Conservation (phyloP, 1,140 invertebrate species). For the Coptotermes formosanus region DNA sequence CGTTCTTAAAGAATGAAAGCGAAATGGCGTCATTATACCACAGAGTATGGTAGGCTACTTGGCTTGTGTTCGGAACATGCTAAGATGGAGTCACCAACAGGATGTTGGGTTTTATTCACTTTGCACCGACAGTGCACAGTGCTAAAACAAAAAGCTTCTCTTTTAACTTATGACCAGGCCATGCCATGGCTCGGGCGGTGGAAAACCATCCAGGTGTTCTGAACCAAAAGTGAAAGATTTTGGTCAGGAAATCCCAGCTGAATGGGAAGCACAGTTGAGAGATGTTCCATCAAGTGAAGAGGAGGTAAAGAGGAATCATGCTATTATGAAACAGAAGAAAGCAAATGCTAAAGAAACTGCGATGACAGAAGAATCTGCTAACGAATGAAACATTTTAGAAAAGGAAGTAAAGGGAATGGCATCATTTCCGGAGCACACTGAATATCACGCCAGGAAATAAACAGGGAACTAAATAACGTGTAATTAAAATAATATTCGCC, state of each 20-base stretch:
- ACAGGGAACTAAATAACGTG: constrained; percentile 13
- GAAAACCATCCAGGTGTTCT: constrained; percentile 67
- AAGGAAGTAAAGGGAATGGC: constrained; percentile 30
- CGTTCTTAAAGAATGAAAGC: too few species aligned
- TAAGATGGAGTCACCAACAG: too few species aligned
- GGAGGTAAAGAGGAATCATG: constrained; percentile 68
- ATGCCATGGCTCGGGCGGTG: too few species aligned
- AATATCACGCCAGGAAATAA: constrained; percentile 38
- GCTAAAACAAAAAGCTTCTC: too few species aligned
- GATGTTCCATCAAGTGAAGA: constrained; percentile 66
- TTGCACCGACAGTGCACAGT: too few species aligned
- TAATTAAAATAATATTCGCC: too few species aligned
- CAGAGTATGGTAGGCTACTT: too few species aligned
- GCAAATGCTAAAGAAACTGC: constrained; percentile 71
- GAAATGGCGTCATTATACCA: too few species aligned
- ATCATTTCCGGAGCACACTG: constrained; percentile 38
- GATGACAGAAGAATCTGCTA: constrained; percentile 23
- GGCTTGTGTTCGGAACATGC: too few species aligned
- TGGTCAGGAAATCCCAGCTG: constrained; percentile 69
- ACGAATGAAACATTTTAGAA: background rate
- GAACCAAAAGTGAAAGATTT: constrained; percentile 59
- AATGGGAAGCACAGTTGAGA: constrained; percentile 84
- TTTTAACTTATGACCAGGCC: too few species aligned
- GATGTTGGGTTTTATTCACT: too few species aligned
- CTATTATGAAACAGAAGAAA: constrained; percentile 68